Conservation (phyloP, 1,140 invertebrate species). For the Drosophila ogumai region DNA sequence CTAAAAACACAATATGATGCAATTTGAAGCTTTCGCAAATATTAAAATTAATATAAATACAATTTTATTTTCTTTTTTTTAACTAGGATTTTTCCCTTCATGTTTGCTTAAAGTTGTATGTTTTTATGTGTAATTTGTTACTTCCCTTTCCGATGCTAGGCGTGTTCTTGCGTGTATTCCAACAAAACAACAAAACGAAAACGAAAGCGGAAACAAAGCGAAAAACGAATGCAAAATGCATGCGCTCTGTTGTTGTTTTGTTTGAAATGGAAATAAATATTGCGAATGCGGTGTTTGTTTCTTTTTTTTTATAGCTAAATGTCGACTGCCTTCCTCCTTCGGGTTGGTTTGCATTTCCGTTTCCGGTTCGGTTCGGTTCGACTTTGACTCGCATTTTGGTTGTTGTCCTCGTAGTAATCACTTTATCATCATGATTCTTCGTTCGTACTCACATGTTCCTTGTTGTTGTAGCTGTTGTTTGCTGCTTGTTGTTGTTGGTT, state of each 20-base stretch:
- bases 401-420: conserved; percentile 31
- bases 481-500: conserved; percentile 50
- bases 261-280: conserved; percentile 9
- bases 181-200: conserved; percentile 2
- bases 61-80: conserved; percentile 44
- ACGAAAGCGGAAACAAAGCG: background rate
- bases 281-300: background rate
- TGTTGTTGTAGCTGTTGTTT: conserved; percentile 9
- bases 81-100: background rate
- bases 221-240: background rate
- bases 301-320: background rate
- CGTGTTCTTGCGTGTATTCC: background rate
- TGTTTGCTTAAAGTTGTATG: background rate
- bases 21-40: conserved; percentile 50
- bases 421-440: conserved; percentile 32
- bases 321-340: background rate
- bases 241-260: background rate
- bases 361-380: conserved; percentile 19
- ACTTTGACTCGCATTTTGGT: conserved; percentile 52
- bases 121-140: conserved; percentile 1
- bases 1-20: conserved; percentile 53
- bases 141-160: background rate
- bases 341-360: background rate
- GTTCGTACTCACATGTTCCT: conserved; percentile 17
- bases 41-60: conserved; percentile 42